Evolutionary conservation across 2,113 vertebrate species (phyloP).

Genomic region (Junco hyemalis): DNA sequence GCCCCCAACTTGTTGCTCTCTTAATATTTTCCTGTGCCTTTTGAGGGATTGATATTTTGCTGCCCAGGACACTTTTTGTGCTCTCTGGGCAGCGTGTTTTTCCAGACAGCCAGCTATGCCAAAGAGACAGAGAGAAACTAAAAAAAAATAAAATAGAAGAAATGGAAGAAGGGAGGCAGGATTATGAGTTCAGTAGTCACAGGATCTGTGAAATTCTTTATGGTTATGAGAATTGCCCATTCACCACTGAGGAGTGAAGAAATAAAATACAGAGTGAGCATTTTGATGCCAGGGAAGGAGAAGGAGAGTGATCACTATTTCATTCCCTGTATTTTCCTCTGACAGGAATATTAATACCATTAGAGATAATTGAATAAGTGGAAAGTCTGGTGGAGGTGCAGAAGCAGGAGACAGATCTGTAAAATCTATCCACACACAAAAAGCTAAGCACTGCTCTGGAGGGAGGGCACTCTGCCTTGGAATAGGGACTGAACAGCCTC

Average conservation of each 20-base stretch:
- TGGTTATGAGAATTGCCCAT: background rate
- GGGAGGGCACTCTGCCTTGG: conserved; percentile 49
- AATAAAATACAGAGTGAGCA: background rate
- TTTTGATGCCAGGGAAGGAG: background rate
- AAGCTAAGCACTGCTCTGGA: background rate
- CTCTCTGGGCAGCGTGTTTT: background rate
- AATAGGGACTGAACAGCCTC: conserved; percentile 13
- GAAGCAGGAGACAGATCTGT: conserved; percentile 19
- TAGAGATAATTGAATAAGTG: background rate
- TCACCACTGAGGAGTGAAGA: background rate
- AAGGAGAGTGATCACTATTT: background rate
- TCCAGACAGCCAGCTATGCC: background rate
- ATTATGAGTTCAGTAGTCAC: background rate
- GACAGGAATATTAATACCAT: conserved; percentile 1
- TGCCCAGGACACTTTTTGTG: background rate
- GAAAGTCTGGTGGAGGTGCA: background rate
- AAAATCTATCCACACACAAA: background rate
- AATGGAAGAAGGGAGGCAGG: background rate
- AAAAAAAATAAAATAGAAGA: background rate
- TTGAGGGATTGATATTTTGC: background rate
- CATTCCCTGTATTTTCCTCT: background rate
- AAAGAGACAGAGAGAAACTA: background rate
- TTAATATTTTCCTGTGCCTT: background rate
- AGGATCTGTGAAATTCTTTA: background rate
- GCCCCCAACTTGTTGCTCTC: background rate